Percentiles rank a stretch among this genome's conserved stretches.
Evolutionary conservation across 2,888 invertebrate genomes (phyloP).

Genomic region (Orgyia antiqua): DNA sequence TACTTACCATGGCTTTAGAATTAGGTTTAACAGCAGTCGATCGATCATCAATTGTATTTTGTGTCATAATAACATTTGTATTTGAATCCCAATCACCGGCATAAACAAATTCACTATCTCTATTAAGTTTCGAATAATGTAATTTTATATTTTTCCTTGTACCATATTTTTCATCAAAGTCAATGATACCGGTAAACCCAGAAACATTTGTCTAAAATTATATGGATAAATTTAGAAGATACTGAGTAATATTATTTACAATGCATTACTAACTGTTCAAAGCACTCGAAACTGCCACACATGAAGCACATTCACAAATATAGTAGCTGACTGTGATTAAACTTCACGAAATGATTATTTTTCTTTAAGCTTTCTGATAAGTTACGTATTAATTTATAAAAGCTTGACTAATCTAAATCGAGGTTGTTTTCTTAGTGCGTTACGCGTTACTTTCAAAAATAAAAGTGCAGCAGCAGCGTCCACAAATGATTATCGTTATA

Average conservation of each 20-base stretch:
- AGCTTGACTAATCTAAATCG: no score
- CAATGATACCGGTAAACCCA: conserved; percentile 82
- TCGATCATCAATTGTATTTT: conserved; percentile 42
- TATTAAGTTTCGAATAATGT: conserved; percentile 70
- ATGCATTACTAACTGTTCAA: no score
- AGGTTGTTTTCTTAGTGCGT: no score
- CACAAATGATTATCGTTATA: no score
- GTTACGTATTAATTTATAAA: no score
- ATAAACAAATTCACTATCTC: conserved; percentile 75
- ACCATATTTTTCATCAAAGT: conserved; percentile 81
- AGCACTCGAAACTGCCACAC: no score
- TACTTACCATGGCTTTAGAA: conserved; percentile 79
- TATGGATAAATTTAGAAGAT: not conserved
- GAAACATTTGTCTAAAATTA: conserved; percentile 60
- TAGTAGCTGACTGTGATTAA: no score
- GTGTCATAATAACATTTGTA: conserved; percentile 43
- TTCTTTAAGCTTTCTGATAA: no score
- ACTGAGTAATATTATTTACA: not conserved
- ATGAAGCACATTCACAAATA: no score
- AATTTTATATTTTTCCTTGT: conserved; percentile 79
- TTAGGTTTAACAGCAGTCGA: conserved; percentile 56
- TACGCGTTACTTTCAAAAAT: no score
- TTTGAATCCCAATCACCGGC: conserved; percentile 75
- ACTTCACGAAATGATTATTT: no score
- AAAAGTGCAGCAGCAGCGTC: no score